phyloP scores from a whole-genome alignment of 2,888 invertebrate species.

The Catocala sponsa region DNA sequence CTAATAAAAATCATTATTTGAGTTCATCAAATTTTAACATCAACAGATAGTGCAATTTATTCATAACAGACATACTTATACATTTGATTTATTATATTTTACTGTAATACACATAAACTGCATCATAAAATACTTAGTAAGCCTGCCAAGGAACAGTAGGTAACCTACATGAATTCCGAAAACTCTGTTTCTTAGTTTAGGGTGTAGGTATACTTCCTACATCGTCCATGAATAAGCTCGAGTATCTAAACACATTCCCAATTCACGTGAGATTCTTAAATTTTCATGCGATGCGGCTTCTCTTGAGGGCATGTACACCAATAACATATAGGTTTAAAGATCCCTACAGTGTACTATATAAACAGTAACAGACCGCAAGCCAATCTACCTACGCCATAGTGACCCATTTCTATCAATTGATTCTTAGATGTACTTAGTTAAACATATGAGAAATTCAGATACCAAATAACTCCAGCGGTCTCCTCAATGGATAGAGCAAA shows the following conservation, averaged over 20 bases:
- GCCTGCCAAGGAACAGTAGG: no score
- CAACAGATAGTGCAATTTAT: no score
- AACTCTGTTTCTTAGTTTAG: background rate
- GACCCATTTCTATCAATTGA: conserved; percentile 12
- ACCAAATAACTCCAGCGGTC: no score
- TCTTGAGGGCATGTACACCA: conserved; percentile 16
- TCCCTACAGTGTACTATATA: conserved; percentile 9
- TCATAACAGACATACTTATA: no score
- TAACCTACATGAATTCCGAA: background rate
- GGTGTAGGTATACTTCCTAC: background rate
- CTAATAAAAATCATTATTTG: background rate
- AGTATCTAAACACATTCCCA: conserved; percentile 18
- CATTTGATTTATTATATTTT: no score
- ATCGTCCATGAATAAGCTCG: conserved; percentile 11
- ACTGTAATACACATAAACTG: no score
- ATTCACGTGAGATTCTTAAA: conserved; percentile 29
- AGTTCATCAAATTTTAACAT: background rate
- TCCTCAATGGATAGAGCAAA: no score
- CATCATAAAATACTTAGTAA: no score
- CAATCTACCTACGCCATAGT: conserved; percentile 10
- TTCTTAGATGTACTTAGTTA: background rate
- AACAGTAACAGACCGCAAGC: conserved; percentile 8
- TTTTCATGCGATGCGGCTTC: conserved; percentile 35
- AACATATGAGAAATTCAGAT: background rate
- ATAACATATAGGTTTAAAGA: conserved; percentile 30